Percentiles rank a stretch among this genome's conserved stretches.
phyloP scores from a whole-genome alignment of 2,113 vertebrate species.

The Mastomys natalensis region DNA sequence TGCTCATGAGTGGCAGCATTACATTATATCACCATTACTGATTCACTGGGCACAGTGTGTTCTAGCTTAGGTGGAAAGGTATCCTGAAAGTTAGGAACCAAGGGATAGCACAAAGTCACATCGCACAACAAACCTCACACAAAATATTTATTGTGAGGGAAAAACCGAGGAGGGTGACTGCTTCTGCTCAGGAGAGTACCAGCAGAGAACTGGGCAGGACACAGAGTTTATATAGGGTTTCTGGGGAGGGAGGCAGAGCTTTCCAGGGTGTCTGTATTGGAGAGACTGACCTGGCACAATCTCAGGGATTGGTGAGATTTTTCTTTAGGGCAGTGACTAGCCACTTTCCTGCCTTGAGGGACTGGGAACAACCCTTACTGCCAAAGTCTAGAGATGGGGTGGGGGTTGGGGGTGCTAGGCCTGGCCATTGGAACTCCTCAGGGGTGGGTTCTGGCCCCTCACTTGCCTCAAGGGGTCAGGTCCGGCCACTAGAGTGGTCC shows the following conservation, averaged over 20 bases:
- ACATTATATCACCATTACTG: conserved; percentile 72
- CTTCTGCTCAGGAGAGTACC: neutral
- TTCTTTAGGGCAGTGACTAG: neutral
- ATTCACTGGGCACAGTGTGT: neutral
- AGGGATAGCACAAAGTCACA: neutral
- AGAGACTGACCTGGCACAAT: neutral
- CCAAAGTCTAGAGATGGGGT: neutral
- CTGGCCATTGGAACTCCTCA: neutral
- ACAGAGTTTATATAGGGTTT: neutral
- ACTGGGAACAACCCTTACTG: neutral
- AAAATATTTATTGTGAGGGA: neutral
- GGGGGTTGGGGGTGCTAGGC: neutral
- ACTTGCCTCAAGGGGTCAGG: neutral
- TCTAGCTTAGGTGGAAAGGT: neutral
- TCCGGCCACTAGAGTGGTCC: too few relatives aligned
- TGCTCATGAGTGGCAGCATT: conserved; percentile 68
- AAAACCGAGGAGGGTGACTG: neutral
- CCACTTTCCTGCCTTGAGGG: neutral
- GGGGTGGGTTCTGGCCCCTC: neutral
- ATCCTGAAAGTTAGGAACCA: neutral
- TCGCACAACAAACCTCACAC: neutral
- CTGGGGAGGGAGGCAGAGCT: neutral
- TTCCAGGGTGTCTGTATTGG: neutral
- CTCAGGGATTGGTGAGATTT: neutral
- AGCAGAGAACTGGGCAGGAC: neutral